A percentile compares a stretch with the other conserved stretches of the same genome.
phyloP scores from a whole-genome alignment of 2,113 vertebrate genomes.

The Misgurnus mizolepis region DNA sequence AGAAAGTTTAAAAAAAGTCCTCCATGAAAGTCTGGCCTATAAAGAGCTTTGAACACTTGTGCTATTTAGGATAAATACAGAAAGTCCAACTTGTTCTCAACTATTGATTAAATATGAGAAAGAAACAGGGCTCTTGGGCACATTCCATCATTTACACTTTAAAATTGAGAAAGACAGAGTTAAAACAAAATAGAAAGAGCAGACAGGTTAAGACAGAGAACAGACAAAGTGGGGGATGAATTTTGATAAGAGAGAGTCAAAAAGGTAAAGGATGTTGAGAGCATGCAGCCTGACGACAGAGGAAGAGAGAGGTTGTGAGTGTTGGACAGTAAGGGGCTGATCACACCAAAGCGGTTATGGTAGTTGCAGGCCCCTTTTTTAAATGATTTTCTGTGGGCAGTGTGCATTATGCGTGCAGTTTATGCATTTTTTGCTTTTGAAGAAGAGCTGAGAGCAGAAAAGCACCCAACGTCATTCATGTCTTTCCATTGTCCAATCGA shows the following conservation, averaged over 20 bases:
- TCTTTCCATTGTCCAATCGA: too few species aligned
- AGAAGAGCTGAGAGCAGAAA: too few species aligned
- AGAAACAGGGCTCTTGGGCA: neutral
- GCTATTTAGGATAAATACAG: neutral
- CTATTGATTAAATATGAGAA: conserved; percentile 18
- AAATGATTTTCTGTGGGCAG: too few species aligned
- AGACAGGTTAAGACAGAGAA: neutral
- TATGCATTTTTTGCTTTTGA: too few species aligned
- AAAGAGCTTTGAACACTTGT: neutral
- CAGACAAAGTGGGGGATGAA: conserved; percentile 10
- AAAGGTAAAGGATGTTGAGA: conserved; percentile 14
- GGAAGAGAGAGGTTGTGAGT: neutral
- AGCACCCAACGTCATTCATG: too few species aligned
- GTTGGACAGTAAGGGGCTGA: too few species aligned
- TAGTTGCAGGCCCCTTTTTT: too few species aligned
- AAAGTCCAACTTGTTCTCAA: conserved; percentile 2
- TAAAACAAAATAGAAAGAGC: neutral
- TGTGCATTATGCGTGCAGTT: too few species aligned
- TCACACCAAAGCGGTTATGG: too few species aligned
- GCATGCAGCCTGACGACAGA: conserved; percentile 40
- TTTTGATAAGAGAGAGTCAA: conserved; percentile 26
- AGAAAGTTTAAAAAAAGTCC: too few species aligned
- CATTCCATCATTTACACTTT: neutral
- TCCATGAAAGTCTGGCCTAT: neutral
- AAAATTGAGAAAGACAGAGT: neutral